phyloP scores from a whole-genome alignment of 1,140 invertebrate genomes.

The Drosophila pseudoananassae region DNA sequence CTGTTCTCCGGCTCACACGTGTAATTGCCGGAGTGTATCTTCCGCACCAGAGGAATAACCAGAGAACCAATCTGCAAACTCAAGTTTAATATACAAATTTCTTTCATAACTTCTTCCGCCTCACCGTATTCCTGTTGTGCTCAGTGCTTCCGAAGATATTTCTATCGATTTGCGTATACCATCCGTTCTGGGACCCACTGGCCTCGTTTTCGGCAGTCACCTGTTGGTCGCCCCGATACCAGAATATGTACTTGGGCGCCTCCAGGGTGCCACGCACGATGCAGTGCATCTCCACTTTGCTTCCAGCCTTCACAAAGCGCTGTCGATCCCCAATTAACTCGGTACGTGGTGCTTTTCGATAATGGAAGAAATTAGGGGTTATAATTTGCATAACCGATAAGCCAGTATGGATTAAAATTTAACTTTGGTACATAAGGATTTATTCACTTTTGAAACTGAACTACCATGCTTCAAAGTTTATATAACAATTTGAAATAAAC shows the following conservation, averaged over 20 bases:
- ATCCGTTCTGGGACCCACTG: slow-evolving; percentile 35
- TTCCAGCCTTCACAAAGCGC: slow-evolving; percentile 86
- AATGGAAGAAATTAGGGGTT: not conserved
- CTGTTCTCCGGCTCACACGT: slow-evolving; percentile 76
- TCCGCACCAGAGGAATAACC: slow-evolving; percentile 87
- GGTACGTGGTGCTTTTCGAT: slow-evolving; percentile 85
- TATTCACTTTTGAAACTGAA: no score
- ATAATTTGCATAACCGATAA: not conserved
- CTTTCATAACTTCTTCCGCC: not conserved
- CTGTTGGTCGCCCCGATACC: slow-evolving; percentile 89
- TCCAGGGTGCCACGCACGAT: slow-evolving; percentile 86
- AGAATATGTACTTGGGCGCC: slow-evolving; percentile 86
- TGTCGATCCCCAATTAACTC: slow-evolving; percentile 86
- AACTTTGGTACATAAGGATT: no score
- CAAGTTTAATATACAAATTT: not conserved
- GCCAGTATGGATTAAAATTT: no score
- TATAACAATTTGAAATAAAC: no score
- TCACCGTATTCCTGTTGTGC: slow-evolving; percentile 67
- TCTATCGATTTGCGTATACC: slow-evolving; percentile 74
- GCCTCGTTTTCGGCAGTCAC: slow-evolving; percentile 67
- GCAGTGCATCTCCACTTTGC: slow-evolving; percentile 86
- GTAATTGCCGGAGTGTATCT: slow-evolving; percentile 75
- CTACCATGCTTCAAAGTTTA: no score
- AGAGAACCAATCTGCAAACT: slow-evolving; percentile 83
- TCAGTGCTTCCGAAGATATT: slow-evolving; percentile 74